Percentiles rank a stretch among this genome's conserved stretches.
Conservation (phyloP, 1,140 invertebrate species). For the Aphelenchoides avenae region DNA sequence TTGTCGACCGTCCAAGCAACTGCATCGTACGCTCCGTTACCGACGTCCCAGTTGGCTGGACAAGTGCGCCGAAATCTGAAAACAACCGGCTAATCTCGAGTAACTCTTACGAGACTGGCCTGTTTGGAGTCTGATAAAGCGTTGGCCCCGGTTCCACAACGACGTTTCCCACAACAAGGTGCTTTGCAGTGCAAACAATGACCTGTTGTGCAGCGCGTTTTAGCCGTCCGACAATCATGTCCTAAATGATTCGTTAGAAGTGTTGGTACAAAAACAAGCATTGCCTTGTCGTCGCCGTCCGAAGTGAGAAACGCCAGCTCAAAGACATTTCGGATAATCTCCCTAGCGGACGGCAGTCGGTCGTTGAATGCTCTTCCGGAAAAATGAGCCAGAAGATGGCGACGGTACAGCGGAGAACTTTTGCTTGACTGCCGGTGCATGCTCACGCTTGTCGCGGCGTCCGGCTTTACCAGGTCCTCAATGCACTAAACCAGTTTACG, state of each 20-base stretch:
- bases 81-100: slow-evolving; percentile 24
- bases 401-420: too few species aligned
- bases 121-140: slow-evolving; percentile 27
- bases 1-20: slow-evolving; percentile 89
- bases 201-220: slow-evolving; percentile 34
- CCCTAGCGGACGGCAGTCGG: too few species aligned
- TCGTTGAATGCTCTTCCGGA: too few species aligned
- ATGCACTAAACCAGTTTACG: slow-evolving; percentile 16
- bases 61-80: slow-evolving; percentile 80
- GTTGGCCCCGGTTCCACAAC: slow-evolving; percentile 62
- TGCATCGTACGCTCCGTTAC: slow-evolving; percentile 90
- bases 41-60: slow-evolving; percentile 88
- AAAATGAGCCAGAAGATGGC: too few species aligned
- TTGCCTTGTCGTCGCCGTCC: too few species aligned
- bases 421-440: too few species aligned
- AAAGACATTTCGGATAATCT: too few species aligned
- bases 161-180: slow-evolving; percentile 81
- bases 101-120: slow-evolving; percentile 9
- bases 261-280: too few species aligned
- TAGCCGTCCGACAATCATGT: slow-evolving; percentile 12
- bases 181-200: slow-evolving; percentile 58
- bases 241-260: too few species aligned
- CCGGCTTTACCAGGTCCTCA: background rate
- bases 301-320: too few species aligned
- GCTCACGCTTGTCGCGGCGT: too few species aligned